A percentile compares a stretch with the other conserved stretches of the same genome.
Conservation (phyloP, 1,140 invertebrate genomes). For the Philopotamus ludificatus region DNA sequence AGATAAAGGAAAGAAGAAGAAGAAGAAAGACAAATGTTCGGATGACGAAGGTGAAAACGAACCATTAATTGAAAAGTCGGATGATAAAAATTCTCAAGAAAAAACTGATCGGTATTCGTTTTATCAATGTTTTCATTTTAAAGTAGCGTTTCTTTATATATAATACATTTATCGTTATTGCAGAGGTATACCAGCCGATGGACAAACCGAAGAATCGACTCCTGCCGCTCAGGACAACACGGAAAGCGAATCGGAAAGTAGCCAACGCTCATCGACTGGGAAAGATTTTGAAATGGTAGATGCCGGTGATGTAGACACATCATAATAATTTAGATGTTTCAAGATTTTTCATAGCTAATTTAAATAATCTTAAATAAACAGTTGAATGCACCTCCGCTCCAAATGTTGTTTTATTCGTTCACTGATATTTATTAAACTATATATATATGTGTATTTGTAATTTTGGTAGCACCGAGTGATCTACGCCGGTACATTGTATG, state of each 20-base stretch:
- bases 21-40: conserved; percentile 76
- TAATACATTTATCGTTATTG: background rate
- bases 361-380: background rate
- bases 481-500: background rate
- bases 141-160: background rate
- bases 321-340: conserved; percentile 33
- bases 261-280: conserved; percentile 73
- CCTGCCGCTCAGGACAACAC: conserved; percentile 47
- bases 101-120: conserved; percentile 20
- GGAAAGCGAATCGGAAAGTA: conserved; percentile 66
- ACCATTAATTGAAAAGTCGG: conserved; percentile 40
- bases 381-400: conserved; percentile 7
- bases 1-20: conserved; percentile 68
- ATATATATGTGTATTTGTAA: background rate
- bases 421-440: conserved; percentile 2
- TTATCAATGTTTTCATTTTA: background rate
- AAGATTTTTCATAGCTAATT: background rate
- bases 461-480: background rate
- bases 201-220: conserved; percentile 32
- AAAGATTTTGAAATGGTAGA: conserved; percentile 80
- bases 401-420: background rate
- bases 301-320: conserved; percentile 59
- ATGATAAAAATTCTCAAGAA: conserved; percentile 24
- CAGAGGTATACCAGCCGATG: no score
- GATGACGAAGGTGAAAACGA: conserved; percentile 66